These are phyloP conservation scores for Tadarida brasiliensis DNA, from an alignment of 2,797 vertebrate species.

Conservation along the genomic window DNA sequence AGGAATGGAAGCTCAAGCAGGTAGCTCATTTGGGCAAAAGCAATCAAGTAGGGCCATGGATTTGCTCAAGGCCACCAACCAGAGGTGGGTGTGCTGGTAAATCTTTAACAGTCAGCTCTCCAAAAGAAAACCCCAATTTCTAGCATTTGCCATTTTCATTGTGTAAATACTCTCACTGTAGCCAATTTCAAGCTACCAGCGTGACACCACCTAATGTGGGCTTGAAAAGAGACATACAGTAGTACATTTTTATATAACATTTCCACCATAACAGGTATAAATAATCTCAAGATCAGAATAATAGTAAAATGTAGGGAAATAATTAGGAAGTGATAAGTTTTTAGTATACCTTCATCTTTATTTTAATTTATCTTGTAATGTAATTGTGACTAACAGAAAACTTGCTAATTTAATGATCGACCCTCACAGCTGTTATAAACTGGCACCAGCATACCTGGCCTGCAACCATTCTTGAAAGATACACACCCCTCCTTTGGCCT, in stretches of 20 bases:
- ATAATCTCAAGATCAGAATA: not conserved
- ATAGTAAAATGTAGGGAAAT: conserved; percentile 7
- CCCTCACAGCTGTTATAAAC: not conserved
- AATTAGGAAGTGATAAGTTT: conserved; percentile 6
- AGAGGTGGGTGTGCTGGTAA: not conserved
- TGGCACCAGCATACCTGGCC: not conserved
- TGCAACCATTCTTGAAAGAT: conserved; percentile 14
- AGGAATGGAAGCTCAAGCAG: conserved; percentile 10
- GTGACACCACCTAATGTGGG: not conserved
- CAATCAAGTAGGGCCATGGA: not conserved
- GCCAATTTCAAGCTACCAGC: not conserved
- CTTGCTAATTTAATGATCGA: conserved; percentile 28
- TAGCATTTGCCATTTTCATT: not conserved
- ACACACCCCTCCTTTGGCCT: not conserved
- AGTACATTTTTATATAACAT: not conserved
- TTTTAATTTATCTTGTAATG: not conserved
- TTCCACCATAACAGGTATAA: not conserved
- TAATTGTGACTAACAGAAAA: not conserved
- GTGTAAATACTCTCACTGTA: not conserved
- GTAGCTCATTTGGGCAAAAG: conserved; percentile 32
- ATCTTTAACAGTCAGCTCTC: not conserved
- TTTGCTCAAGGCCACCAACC: conserved; percentile 13
- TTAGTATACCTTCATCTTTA: not conserved
- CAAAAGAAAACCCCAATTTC: not conserved
- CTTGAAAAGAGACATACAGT: not conserved